These are phyloP conservation scores for Pseudomyrmex concolor DNA, from an alignment of 1,140 invertebrate species.

Conservation along the genomic window DNA sequence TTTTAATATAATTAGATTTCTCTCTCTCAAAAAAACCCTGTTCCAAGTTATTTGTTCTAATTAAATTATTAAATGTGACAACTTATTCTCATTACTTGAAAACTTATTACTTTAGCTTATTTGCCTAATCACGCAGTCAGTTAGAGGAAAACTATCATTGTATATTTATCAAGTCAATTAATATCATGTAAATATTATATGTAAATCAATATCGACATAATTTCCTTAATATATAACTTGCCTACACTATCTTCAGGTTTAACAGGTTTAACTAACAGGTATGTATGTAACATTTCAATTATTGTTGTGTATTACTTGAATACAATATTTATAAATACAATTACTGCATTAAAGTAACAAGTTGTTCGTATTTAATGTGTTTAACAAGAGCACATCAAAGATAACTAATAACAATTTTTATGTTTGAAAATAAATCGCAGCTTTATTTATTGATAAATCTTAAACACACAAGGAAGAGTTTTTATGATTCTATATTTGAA, in stretches of 20 bases:
- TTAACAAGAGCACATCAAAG: background rate
- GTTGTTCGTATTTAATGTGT: background rate
- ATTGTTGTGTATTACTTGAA: background rate
- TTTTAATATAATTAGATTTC: background rate
- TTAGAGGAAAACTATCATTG: background rate
- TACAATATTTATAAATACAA: too few species aligned
- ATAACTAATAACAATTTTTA: background rate
- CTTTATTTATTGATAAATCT: background rate
- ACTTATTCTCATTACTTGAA: background rate
- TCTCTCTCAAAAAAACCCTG: too few species aligned
- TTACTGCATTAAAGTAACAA: background rate
- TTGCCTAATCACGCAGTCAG: background rate
- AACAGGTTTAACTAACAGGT: background rate
- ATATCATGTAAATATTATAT: too few species aligned
- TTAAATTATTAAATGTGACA: conserved; percentile 1
- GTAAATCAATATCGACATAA: background rate
- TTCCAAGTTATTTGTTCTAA: background rate
- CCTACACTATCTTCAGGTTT: background rate
- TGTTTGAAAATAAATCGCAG: background rate
- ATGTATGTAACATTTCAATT: background rate
- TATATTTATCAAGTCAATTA: too few species aligned
- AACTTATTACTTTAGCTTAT: background rate
- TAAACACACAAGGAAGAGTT: conserved; percentile 3
- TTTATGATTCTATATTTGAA: background rate
- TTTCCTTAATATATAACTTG: conserved; percentile 11